Conservation (phyloP, 53 echinoderm and acorn worm genomes). For the Mesocentrotus franciscanus region DNA sequence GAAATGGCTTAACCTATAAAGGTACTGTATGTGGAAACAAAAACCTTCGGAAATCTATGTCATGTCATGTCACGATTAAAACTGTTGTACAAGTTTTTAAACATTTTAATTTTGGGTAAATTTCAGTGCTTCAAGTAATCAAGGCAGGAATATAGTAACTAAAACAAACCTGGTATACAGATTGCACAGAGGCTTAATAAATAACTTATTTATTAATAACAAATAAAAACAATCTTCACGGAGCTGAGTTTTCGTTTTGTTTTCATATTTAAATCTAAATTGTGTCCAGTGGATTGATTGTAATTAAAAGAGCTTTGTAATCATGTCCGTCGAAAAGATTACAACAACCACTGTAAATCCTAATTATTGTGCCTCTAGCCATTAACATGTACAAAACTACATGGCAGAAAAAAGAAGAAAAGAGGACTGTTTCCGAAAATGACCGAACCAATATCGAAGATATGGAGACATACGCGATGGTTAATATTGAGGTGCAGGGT, state of each 20-base stretch:
- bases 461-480: background rate
- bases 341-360: background rate
- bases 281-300: too few species aligned
- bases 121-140: too few species aligned
- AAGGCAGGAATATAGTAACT: too few species aligned
- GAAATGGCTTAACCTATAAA: background rate
- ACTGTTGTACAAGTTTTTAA: too few species aligned
- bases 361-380: background rate
- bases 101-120: too few species aligned
- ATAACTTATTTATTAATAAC: too few species aligned
- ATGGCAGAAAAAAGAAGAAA: background rate
- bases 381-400: background rate
- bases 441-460: background rate
- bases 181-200: too few species aligned
- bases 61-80: background rate
- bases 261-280: too few species aligned
- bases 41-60: background rate
- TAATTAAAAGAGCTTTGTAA: too few species aligned
- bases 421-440: background rate
- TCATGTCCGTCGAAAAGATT: background rate
- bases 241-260: too few species aligned
- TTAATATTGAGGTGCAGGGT: slow-evolving; percentile 35
- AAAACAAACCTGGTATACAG: too few species aligned
- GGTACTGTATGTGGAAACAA: background rate
- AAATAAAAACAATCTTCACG: too few species aligned